These are phyloP conservation scores for Cyrtonyx montezumae DNA, from an alignment of 2,113 vertebrate genomes.

Conservation along the genomic window DNA sequence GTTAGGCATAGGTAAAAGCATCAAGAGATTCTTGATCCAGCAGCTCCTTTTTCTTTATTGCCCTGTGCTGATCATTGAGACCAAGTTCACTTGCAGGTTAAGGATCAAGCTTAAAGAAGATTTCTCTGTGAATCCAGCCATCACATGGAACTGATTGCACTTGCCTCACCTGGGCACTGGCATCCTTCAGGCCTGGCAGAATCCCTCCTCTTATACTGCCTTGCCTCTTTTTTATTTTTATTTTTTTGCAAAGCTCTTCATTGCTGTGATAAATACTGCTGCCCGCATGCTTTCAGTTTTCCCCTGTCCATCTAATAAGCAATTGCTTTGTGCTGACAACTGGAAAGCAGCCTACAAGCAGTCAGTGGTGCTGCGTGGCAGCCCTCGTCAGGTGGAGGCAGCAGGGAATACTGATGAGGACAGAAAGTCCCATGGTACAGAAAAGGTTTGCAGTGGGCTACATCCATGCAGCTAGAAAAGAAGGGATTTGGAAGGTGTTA, in stretches of 20 bases:
- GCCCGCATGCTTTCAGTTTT: neutral
- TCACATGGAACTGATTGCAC: neutral
- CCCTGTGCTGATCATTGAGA: neutral
- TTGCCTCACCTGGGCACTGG: neutral
- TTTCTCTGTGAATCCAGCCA: conserved; percentile 8
- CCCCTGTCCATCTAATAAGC: neutral
- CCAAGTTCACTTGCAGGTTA: neutral
- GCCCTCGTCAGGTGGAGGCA: neutral
- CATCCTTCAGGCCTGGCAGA: neutral
- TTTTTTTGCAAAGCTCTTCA: neutral
- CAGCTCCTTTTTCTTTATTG: neutral
- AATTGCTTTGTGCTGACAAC: conserved; percentile 19
- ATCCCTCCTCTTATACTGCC: neutral
- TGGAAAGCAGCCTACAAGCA: neutral
- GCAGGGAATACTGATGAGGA: neutral
- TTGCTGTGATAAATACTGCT: neutral
- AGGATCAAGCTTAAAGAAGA: neutral
- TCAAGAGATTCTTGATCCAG: conserved; percentile 25
- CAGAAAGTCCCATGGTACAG: neutral
- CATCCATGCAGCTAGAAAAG: neutral
- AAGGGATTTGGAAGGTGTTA: neutral
- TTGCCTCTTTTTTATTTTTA: neutral
- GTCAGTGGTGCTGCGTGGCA: neutral
- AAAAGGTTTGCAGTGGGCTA: neutral
- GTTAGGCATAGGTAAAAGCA: too few relatives aligned